Base-by-base conservation (phyloP, 1,140 invertebrate species). In the Ruditapes philippinarum region DNA sequence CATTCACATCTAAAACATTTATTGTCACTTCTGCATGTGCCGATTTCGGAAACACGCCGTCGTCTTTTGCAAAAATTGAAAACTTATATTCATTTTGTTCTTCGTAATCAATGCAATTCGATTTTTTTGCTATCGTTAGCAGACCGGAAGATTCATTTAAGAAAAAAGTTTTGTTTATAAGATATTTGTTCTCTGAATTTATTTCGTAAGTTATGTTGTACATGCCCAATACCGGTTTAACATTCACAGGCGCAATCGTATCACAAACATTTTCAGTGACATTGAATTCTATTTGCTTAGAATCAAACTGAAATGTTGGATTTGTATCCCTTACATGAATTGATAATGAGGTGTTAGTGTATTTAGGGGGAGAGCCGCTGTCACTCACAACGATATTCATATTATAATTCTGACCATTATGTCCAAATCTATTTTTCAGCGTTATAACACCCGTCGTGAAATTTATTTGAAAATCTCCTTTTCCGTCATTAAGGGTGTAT, bases 381-480 rank as follows among this genome's bases (percentile, higher is more conserved):
- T 84, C 82, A 25, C 33, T 38, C 12, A 84, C 82, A 22, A 70
- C 33, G 11, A 84, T 33, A 19, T 45, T 31, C 25, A 84, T 73
- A n/a, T 74, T 54, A 51, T 84, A 84, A 22, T 0, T 3, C 4
- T 54, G 22, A n/a, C 31, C 82, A 45, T 70, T 70, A 5, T 57
- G 19, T 3, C 65, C 28, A 51, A 84, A 19, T 19, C 42, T 11
- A 28, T 74, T 51, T 3, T 38, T 25, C 19, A 84, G 42, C 7
- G 9, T 51, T 33, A 84, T 31, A 14, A 51, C 12, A 25, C 82
- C 82, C 12, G n/a, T 73, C 3, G 62, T 33, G 19, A 33, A n/a
- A 84, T 84, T 73, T 33, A 84, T 84, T 36, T 54, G 19, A 73
- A 84, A 84, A 38, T 51, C 31, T 33, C 82, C 82, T 36, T 45